Percentiles rank a stretch among this genome's conserved stretches.
phyloP scores from a whole-genome alignment of 2,797 vertebrate genomes.

The Zalophus californianus region DNA sequence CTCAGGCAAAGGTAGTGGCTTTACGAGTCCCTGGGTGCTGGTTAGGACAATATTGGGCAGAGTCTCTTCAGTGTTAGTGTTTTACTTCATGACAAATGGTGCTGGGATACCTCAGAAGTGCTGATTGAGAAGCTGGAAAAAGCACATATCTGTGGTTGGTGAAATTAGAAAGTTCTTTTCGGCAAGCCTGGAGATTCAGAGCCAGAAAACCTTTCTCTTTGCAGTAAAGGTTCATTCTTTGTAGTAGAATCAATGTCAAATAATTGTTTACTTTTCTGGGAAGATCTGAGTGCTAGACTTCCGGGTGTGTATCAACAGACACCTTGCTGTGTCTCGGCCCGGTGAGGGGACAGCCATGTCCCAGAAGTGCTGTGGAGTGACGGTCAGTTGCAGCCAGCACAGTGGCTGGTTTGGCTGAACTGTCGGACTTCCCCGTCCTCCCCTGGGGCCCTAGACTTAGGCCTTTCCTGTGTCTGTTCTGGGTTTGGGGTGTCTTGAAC shows the following conservation, averaged over 20 bases:
- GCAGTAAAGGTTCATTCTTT: slow-evolving; percentile 26
- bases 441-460: not conserved
- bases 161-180: slow-evolving; percentile 52
- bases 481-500: not conserved
- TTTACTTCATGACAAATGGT: slow-evolving; percentile 56
- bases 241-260: slow-evolving; percentile 37
- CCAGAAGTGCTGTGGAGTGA: slow-evolving; percentile 22
- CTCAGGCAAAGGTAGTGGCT: slow-evolving; percentile 93
- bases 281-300: slow-evolving; percentile 29
- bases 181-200: slow-evolving; percentile 6
- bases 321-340: not conserved
- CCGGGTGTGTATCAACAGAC: slow-evolving; percentile 33
- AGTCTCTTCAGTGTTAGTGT: not conserved
- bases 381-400: not conserved
- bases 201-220: slow-evolving; percentile 58
- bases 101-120: slow-evolving; percentile 27
- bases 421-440: not conserved
- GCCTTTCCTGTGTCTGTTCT: not conserved
- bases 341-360: slow-evolving; percentile 10
- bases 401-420: slow-evolving; percentile 12
- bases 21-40: not conserved
- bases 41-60: slow-evolving; percentile 28
- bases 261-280: slow-evolving; percentile 26
- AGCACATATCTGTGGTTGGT: slow-evolving; percentile 47
- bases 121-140: slow-evolving; percentile 1